Evolutionary conservation across 2,797 vertebrate species (phyloP).

Genomic region (Melanotaenia maccullochi): DNA sequence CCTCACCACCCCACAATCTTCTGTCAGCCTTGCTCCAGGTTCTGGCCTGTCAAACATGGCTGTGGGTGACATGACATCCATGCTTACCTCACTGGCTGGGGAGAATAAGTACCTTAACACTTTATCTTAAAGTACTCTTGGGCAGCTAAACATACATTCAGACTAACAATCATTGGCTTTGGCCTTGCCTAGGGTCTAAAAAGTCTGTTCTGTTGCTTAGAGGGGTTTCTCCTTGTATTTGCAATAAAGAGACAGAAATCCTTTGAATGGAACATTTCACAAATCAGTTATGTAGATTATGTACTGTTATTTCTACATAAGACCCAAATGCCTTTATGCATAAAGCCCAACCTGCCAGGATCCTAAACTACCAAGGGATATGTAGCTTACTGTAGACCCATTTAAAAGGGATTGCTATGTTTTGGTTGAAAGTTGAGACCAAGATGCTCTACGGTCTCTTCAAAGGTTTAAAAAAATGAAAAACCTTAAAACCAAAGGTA

Average conservation of each 20-base stretch:
- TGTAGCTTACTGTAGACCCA: slow-evolving; percentile 22
- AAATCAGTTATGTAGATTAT: slow-evolving; percentile 21
- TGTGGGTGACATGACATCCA: slow-evolving; percentile 96
- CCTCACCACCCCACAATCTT: slow-evolving; percentile 85
- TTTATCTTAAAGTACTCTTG: slow-evolving; percentile 67
- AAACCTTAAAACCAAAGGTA: slow-evolving; percentile 80
- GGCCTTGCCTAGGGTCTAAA: slow-evolving; percentile 30
- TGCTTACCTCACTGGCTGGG: slow-evolving; percentile 94
- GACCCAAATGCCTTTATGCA: slow-evolving; percentile 8
- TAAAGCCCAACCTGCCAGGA: slow-evolving; percentile 27
- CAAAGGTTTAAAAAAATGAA: slow-evolving; percentile 34
- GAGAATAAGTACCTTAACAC: slow-evolving; percentile 97
- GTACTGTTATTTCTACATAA: slow-evolving; percentile 27
- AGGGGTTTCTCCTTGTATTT: slow-evolving; percentile 31
- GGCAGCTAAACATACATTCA: slow-evolving; percentile 16
- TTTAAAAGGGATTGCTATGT: slow-evolving; percentile 32
- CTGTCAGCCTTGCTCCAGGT: slow-evolving; percentile 81
- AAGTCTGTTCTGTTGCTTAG: slow-evolving; percentile 21
- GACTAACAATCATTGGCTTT: slow-evolving; percentile 43
- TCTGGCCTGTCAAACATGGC: slow-evolving; percentile 93
- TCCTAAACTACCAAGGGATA: slow-evolving; percentile 16
- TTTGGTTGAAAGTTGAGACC: slow-evolving; percentile 35
- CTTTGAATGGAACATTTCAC: slow-evolving; percentile 28
- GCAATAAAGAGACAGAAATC: slow-evolving; percentile 15
- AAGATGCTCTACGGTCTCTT: slow-evolving; percentile 29